Percentiles rank a stretch among this genome's conserved stretches.
Evolutionary conservation across 2,113 vertebrate species (phyloP).

Genomic region (Aphyosemion australe): DNA sequence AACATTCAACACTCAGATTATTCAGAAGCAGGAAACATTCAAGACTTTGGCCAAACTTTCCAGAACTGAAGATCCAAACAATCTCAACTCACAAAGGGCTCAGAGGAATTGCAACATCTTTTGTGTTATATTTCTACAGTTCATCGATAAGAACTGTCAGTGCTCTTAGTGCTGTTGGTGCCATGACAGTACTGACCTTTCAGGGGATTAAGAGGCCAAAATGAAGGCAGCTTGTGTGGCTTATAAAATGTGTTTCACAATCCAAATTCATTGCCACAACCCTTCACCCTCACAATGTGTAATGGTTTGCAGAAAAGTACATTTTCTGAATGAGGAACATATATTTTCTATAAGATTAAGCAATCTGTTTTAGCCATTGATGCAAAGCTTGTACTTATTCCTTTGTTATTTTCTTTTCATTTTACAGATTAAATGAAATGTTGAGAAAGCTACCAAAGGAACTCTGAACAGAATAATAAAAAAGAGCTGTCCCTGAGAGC

Average conservation of each 20-base stretch:
- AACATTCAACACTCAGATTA: too few relatives aligned
- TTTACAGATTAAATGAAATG: background rate
- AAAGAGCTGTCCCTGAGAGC: background rate
- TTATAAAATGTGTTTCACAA: conserved; percentile 5
- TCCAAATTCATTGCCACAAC: background rate
- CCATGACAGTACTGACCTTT: conserved; percentile 12
- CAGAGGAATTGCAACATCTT: too few relatives aligned
- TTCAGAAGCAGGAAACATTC: too few relatives aligned
- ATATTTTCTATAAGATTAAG: background rate
- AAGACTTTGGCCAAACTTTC: too few relatives aligned
- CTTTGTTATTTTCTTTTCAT: background rate
- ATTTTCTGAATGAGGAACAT: background rate
- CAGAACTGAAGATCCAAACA: too few relatives aligned
- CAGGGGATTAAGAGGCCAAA: conserved; percentile 4
- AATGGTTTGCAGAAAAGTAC: conserved; percentile 1
- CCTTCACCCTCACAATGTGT: background rate
- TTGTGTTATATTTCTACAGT: conserved; percentile 2
- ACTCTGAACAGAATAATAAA: background rate
- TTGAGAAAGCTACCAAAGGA: background rate
- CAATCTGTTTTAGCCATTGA: background rate
- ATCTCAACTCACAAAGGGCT: background rate
- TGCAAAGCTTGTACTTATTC: background rate
- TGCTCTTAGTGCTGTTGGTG: background rate
- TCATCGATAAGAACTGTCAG: conserved; percentile 7
- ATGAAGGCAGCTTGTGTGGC: background rate